These are phyloP conservation scores for Stenchaetothrips biformis DNA, from an alignment of 2,888 invertebrate species.

Conservation along the genomic window DNA sequence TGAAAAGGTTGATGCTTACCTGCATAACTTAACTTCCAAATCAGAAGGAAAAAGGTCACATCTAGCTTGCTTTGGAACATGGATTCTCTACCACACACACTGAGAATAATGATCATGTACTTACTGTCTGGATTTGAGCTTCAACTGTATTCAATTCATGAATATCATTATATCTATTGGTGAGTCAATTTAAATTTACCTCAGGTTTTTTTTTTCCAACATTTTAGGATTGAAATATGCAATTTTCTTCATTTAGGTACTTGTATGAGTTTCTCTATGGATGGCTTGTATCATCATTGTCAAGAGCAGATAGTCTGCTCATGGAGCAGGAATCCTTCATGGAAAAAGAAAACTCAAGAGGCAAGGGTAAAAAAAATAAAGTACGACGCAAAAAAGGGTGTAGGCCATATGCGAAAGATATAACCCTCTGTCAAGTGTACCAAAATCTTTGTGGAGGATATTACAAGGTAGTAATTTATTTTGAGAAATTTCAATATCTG, in stretches of 20 bases:
- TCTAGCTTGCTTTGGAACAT: slow-evolving; percentile 84
- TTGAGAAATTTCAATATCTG: background rate
- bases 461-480: slow-evolving; percentile 65
- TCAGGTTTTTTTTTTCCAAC: slow-evolving; percentile 26
- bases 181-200: slow-evolving; percentile 43
- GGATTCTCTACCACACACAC: slow-evolving; percentile 91
- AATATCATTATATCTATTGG: slow-evolving; percentile 95
- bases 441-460: slow-evolving; percentile 94
- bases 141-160: slow-evolving; percentile 92
- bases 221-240: slow-evolving; percentile 18
- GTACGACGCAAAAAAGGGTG: slow-evolving; percentile 62
- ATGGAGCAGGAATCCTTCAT: slow-evolving; percentile 64
- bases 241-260: slow-evolving; percentile 56
- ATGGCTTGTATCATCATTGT: slow-evolving; percentile 86
- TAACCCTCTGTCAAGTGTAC: slow-evolving; percentile 83
- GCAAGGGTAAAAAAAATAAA: slow-evolving; percentile 51
- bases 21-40: slow-evolving; percentile 64
- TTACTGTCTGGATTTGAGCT: slow-evolving; percentile 90
- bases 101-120: slow-evolving; percentile 89
- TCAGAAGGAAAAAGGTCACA: slow-evolving; percentile 66
- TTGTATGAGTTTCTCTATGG: slow-evolving; percentile 91
- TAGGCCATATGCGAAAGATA: slow-evolving; percentile 74
- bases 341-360: slow-evolving; percentile 49
- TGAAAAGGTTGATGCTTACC: slow-evolving; percentile 80
- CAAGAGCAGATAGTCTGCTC: slow-evolving; percentile 80